Conservation (phyloP, 1,140 invertebrate genomes). For the Notospermus geniculatus region DNA sequence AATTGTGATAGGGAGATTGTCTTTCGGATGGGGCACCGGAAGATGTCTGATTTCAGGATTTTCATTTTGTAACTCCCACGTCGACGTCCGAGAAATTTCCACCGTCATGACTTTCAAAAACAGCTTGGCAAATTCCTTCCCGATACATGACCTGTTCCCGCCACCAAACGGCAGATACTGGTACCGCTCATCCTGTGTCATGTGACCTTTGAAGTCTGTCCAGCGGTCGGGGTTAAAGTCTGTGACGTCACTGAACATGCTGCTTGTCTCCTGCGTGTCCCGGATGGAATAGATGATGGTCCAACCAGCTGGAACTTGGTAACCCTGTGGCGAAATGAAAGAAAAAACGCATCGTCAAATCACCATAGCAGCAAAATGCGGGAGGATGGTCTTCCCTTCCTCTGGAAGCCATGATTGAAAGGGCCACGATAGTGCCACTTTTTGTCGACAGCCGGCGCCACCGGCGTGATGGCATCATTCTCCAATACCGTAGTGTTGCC, state of each 20-base stretch:
- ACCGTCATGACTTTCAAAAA: slow-evolving; percentile 35
- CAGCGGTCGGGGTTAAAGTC: slow-evolving; percentile 45
- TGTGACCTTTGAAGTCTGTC: slow-evolving; percentile 16
- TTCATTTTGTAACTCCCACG: slow-evolving; percentile 34
- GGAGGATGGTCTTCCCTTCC: no score
- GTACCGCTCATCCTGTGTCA: slow-evolving; percentile 22
- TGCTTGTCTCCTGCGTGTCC: slow-evolving; percentile 37
- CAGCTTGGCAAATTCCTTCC: slow-evolving; percentile 40
- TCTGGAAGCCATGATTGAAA: no score
- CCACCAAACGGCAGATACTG: slow-evolving; percentile 43
- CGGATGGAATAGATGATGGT: slow-evolving; percentile 37
- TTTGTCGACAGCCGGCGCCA: no score
- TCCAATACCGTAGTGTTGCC: no score
- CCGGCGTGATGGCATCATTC: no score
- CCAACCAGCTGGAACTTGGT: slow-evolving; percentile 47
- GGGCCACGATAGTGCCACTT: no score
- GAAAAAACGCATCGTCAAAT: no score
- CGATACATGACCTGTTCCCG: slow-evolving; percentile 37
- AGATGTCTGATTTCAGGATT: slow-evolving; percentile 29
- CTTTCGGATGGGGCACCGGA: slow-evolving; percentile 35
- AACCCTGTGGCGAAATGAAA: slow-evolving; percentile 32
- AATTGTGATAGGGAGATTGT: slow-evolving; percentile 34
- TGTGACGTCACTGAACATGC: slow-evolving; percentile 21
- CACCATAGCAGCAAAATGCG: no score
- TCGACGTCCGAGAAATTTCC: slow-evolving; percentile 30